Evolutionary conservation across 2,888 invertebrate genomes (phyloP).

Genomic region (Salpingus planirostris): DNA sequence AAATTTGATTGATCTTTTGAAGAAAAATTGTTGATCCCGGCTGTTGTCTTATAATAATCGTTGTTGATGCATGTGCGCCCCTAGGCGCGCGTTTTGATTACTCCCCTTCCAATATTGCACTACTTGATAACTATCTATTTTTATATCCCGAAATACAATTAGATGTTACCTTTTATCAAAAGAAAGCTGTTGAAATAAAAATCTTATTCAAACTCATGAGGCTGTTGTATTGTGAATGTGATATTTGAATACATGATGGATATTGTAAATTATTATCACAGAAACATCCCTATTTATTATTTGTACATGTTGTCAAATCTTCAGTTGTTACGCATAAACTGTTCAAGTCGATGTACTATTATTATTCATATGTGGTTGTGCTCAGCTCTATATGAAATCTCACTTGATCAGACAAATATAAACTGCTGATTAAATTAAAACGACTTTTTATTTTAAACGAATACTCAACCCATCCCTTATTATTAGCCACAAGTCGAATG

Average conservation of each 20-base stretch:
- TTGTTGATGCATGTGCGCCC: slow-evolving; percentile 30
- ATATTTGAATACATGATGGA: slow-evolving; percentile 43
- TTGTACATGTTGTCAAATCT: slow-evolving; percentile 36
- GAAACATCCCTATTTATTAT: slow-evolving; percentile 36
- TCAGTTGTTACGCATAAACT: slow-evolving; percentile 32
- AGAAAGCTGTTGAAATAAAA: slow-evolving; percentile 23
- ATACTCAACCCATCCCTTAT: no score
- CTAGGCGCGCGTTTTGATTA: slow-evolving; percentile 14
- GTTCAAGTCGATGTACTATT: slow-evolving; percentile 37
- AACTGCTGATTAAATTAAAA: slow-evolving; percentile 28
- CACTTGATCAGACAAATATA: slow-evolving; percentile 26
- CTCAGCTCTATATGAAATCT: slow-evolving; percentile 30
- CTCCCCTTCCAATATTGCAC: slow-evolving; percentile 22
- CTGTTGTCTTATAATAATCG: no score
- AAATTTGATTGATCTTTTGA: slow-evolving; percentile 27
- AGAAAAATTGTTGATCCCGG: slow-evolving; percentile 30
- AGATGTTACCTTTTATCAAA: slow-evolving; percentile 33
- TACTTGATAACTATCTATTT: slow-evolving; percentile 33
- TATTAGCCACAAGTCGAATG: no score
- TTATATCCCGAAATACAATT: slow-evolving; percentile 36
- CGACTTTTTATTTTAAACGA: slow-evolving; percentile 5
- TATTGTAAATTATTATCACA: slow-evolving; percentile 36
- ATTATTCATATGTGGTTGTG: slow-evolving; percentile 33
- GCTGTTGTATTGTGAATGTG: slow-evolving; percentile 44
- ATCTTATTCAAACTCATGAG: slow-evolving; percentile 34